phyloP scores from a whole-genome alignment of 92 coral and sea anemone genomes.

The Umimayanthus kanabou region DNA sequence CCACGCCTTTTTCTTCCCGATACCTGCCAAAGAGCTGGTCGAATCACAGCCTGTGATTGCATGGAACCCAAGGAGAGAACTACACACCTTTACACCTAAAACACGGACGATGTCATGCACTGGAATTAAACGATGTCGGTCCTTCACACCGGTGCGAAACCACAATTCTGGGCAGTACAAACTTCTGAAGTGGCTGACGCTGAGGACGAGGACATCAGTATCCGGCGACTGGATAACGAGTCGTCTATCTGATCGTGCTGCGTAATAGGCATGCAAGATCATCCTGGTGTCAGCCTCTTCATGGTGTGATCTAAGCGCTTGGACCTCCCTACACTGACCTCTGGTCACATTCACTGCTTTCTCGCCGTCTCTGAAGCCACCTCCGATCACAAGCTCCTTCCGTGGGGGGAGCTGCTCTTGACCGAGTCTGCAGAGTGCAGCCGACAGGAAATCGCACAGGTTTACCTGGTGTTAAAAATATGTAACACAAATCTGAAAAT shows the following conservation, averaged over 20 bases:
- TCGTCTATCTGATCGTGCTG: slow-evolving; percentile 34
- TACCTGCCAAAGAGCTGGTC: slow-evolving; percentile 57
- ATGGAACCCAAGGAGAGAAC: slow-evolving; percentile 61
- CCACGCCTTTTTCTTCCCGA: slow-evolving; percentile 68
- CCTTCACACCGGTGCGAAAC: slow-evolving; percentile 58
- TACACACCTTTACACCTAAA: slow-evolving; percentile 42
- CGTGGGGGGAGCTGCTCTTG: slow-evolving; percentile 1
- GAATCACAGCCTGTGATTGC: slow-evolving; percentile 69
- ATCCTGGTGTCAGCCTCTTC: slow-evolving; percentile 48
- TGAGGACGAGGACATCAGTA: slow-evolving; percentile 47
- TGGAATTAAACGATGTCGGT: slow-evolving; percentile 53
- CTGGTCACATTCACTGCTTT: slow-evolving; percentile 41
- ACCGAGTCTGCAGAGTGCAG: not conserved
- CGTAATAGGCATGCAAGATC: slow-evolving; percentile 38
- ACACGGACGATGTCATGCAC: slow-evolving; percentile 53
- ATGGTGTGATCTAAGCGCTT: slow-evolving; percentile 38
- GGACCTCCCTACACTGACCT: slow-evolving; percentile 27
- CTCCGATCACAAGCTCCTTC: slow-evolving; percentile 48
- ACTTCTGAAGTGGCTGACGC: slow-evolving; percentile 29
- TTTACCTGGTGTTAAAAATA: slow-evolving; percentile 38
- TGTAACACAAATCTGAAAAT: slow-evolving; percentile 26
- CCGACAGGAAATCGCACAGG: slow-evolving; percentile 38
- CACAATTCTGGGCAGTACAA: slow-evolving; percentile 48
- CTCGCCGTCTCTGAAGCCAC: slow-evolving; percentile 51
- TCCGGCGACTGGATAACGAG: slow-evolving; percentile 50